Conservation (phyloP, 2,888 invertebrate genomes). For the Ferdinandea cuprea region DNA sequence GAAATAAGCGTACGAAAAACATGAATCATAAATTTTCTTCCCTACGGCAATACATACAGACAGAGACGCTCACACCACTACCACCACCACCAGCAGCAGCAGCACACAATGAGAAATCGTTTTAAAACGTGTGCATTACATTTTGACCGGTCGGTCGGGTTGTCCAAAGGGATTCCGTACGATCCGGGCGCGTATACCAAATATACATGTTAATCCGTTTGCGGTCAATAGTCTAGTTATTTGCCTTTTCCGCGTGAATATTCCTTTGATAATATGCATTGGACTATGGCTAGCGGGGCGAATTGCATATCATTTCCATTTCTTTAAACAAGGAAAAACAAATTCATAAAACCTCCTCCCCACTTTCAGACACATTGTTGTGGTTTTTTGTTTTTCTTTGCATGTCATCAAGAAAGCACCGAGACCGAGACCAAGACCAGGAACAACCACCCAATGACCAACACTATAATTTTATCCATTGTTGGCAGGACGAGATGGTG, state of each 20-base stretch:
- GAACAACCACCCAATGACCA: slow-evolving; percentile 50
- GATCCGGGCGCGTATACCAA: slow-evolving; percentile 42
- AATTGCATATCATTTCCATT: slow-evolving; percentile 64
- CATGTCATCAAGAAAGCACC: slow-evolving; percentile 55
- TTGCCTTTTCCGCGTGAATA: slow-evolving; percentile 72
- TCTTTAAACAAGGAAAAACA: slow-evolving; percentile 11
- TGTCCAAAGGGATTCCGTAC: slow-evolving; percentile 22
- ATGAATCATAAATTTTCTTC: slow-evolving; percentile 66
- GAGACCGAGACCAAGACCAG: too few relatives aligned
- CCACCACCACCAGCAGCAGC: too few relatives aligned
- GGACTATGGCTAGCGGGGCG: neutral
- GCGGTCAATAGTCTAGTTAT: slow-evolving; percentile 71
- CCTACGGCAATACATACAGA: neutral
- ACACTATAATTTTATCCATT: slow-evolving; percentile 58
- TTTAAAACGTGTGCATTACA: slow-evolving; percentile 42
- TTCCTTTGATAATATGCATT: slow-evolving; percentile 67
- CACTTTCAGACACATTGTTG: neutral
- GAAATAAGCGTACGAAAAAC: slow-evolving; percentile 68
- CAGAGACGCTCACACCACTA: neutral
- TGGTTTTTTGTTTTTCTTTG: slow-evolving; percentile 48
- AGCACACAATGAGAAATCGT: slow-evolving; percentile 18
- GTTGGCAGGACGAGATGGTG: neutral
- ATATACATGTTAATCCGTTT: slow-evolving; percentile 60
- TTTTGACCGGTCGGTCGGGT: slow-evolving; percentile 34
- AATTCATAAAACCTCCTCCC: slow-evolving; percentile 12